Conservation (phyloP, 2,888 invertebrate genomes). For the Altica lythri region DNA sequence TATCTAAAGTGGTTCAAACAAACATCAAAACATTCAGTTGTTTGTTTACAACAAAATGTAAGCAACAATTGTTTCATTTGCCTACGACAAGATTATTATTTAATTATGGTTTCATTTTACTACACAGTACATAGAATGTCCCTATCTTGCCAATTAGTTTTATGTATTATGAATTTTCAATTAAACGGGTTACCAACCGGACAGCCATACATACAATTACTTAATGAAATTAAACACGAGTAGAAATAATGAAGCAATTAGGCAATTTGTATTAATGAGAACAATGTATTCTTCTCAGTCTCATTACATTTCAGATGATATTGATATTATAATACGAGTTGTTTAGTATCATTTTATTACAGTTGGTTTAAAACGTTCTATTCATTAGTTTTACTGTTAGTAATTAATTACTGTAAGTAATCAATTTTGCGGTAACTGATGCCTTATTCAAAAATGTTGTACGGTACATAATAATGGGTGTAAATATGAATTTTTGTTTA, state of each 20-base stretch:
- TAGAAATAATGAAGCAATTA: conserved; percentile 26
- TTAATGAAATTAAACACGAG: conserved; percentile 23
- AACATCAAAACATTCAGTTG: too few species aligned
- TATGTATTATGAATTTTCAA: too few species aligned
- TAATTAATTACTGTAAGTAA: conserved; percentile 22
- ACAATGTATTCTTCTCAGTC: conserved; percentile 31
- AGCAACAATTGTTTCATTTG: too few species aligned
- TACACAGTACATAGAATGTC: too few species aligned
- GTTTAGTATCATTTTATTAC: conserved; percentile 31
- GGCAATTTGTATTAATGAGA: conserved; percentile 32
- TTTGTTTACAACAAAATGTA: too few species aligned
- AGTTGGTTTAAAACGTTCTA: conserved; percentile 27
- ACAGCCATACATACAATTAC: conserved; percentile 21
- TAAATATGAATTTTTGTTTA: too few species aligned
- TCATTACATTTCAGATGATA: conserved; percentile 29
- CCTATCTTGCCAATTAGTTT: too few species aligned
- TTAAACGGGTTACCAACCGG: conserved; percentile 21
- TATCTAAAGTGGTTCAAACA: too few species aligned
- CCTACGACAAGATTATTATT: too few species aligned
- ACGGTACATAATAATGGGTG: conserved; percentile 1
- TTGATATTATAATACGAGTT: conserved; percentile 28
- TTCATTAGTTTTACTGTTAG: conserved; percentile 25
- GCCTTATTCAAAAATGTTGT: conserved; percentile 7
- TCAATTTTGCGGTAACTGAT: conserved; percentile 24
- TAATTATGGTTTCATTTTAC: too few species aligned